Base-by-base conservation (phyloP, 2,888 invertebrate species). In the Oegoconia quadripuncta region DNA sequence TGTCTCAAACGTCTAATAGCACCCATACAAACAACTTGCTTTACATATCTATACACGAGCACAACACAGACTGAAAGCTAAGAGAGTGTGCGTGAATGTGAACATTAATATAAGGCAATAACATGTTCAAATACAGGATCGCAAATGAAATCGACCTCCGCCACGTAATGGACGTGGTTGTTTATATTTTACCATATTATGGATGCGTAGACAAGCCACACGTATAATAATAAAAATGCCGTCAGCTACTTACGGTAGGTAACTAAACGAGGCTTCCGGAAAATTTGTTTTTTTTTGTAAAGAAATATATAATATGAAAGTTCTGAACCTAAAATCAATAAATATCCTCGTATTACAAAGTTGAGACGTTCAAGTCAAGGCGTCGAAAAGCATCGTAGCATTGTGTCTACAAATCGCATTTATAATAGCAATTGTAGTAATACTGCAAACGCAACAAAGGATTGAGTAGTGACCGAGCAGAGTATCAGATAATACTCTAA, bases 121-220 rank as follows among this genome's bases (percentile, higher is more conserved):
- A 66, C 63, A 59, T 55, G 59, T 62, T 68, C 64, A 62, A 74
- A 74, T 68, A 70, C 65, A 60, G 68, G 71, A 67, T 72, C 65
- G 64, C 74, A 69, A 77, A 79, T 78, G 67, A 74, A 77, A 77
- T 75, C 73, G 76, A 79, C 76, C 78, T 80, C 74, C 66, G 52
- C 55, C 51, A 62, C 55, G 51, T 59, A 59, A 66, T 57, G 50
- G 52, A 47, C 44, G 48, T 40, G 42, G 50, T 49, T 48, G 44
- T 48, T 55, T 52, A 52, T 49, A 34, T 37, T 61, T 52, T 52
- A 50, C 50, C 52, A 48, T 48, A 47, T 54, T 51, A 53, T 56
- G 50, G 50, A 50, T 47, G 43, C 20, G 38, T 41, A 29, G 30
- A 20, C 30, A 34, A 39, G n/a, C 34, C 34, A 26, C 30, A 25